phyloP scores from a whole-genome alignment of 2,113 vertebrate genomes.

The Procavia capensis region DNA sequence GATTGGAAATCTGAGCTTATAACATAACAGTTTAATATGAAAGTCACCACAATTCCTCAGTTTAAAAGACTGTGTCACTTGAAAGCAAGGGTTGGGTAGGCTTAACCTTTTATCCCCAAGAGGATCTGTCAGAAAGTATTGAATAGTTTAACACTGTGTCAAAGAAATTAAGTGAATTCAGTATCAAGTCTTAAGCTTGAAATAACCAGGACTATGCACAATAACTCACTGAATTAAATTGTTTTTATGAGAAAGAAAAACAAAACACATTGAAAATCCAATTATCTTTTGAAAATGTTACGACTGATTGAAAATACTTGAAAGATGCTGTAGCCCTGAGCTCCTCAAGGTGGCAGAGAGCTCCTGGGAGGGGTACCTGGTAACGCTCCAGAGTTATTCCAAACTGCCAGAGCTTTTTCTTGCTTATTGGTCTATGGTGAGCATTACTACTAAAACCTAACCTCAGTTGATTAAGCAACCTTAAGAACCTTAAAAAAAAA shows the following conservation, averaged over 20 bases:
- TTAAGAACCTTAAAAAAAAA: not conserved
- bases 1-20: not conserved
- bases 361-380: not conserved
- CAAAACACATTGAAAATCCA: constrained; percentile 18
- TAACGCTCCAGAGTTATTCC: not conserved
- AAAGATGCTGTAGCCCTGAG: not conserved
- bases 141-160: not conserved
- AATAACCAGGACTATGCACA: constrained; percentile 24
- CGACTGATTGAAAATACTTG: not conserved
- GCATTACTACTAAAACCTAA: not conserved
- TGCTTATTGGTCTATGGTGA: not conserved
- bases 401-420: not conserved
- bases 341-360: not conserved
- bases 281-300: not conserved
- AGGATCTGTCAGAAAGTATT: not conserved
- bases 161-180: constrained; percentile 34
- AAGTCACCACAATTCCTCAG: not conserved
- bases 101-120: not conserved
- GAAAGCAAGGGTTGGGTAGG: not conserved
- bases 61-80: not conserved
- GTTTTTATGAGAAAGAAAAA: not conserved
- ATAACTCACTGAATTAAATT: not conserved
- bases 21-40: not conserved
- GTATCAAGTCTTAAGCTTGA: not conserved
- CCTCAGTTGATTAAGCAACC: not conserved